Base-by-base conservation (phyloP, 2,888 invertebrate genomes). In the Pediacus dermestoides region DNA sequence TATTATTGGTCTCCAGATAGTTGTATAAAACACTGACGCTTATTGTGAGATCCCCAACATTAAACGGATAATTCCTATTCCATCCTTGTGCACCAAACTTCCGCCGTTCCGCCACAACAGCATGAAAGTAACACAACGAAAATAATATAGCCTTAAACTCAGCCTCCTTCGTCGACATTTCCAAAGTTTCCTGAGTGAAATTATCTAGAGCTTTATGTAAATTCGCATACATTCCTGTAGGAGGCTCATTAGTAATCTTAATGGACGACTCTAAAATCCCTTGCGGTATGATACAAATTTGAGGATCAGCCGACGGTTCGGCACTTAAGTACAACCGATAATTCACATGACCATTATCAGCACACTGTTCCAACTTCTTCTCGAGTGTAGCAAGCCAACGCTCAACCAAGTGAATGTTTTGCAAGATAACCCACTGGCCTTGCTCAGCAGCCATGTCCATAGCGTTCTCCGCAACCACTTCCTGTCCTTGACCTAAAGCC, bases 51-150 rank as follows among this genome's bases (percentile, higher is more conserved):
- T 95, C 94, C 2, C 90, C 90, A 53, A 84, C 77, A 64, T 86
- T 86, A 61, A 85, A 87, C 1, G 86, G 86, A 62, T 87, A 86
- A 3, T 76, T 74, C 52, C 82, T 76, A 63, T 92, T 92, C 92
- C 92, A 92, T 7, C 92, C 92, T 67, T 94, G 92, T 0, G 95
- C 85, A 0, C 94, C 95, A 64, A 95, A 95, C 71, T 95, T 94
- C 23, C 91, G 76, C 42, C 94, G 74, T 67, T 95, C 91, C 2
- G 90, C 88, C 1, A 94, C 88, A 0, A 92, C 92, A 1, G 95
- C 94, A 65, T 95, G 95, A 71, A 94, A 95, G 65, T 95, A 95
- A 63, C 92, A 92, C 1, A 95, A 72, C 0, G 90, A 79, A 65
- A 94, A 95, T 25, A 93, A 72, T 44, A 93, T 81, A 0, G 85